These are phyloP conservation scores for Lepidocyrtinus sp. DNA, from an alignment of 2,888 invertebrate genomes.

Conservation along the genomic window DNA sequence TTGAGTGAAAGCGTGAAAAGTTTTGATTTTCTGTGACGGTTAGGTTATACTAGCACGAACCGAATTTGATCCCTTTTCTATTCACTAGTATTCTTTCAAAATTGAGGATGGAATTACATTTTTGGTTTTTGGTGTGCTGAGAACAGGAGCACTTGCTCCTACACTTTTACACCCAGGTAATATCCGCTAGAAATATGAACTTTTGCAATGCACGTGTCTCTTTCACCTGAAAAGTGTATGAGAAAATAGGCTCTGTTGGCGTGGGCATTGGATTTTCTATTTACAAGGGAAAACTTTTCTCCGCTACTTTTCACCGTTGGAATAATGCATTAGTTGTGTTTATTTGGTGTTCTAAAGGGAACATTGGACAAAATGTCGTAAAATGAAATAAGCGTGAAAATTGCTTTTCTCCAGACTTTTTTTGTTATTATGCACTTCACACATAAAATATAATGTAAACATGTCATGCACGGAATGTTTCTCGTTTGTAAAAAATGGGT, in stretches of 20 bases:
- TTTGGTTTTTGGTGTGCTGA: background rate
- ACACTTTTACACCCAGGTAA: background rate
- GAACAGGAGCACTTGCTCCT: background rate
- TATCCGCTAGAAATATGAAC: background rate
- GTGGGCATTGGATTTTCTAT: background rate
- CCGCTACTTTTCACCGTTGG: background rate
- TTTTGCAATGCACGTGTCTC: background rate
- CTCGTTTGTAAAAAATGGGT: background rate
- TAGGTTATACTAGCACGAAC: background rate
- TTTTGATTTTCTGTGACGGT: background rate
- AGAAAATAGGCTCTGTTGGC: slow-evolving; percentile 1
- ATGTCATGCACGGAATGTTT: slow-evolving; percentile 5
- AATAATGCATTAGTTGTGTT: slow-evolving; percentile 13
- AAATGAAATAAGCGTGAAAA: slow-evolving; percentile 11
- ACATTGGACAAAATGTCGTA: background rate
- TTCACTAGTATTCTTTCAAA: background rate
- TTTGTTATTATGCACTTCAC: slow-evolving; percentile 3
- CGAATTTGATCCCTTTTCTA: background rate
- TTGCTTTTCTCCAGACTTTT: background rate
- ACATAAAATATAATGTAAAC: slow-evolving; percentile 9
- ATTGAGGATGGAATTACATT: background rate
- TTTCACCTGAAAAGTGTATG: slow-evolving; percentile 6
- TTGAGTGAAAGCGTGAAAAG: too few relatives aligned
- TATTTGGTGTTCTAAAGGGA: background rate
- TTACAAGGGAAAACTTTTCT: background rate